Evolutionary conservation across 2,113 vertebrate genomes (phyloP).

Genomic region (Marcusenius ussheri): DNA sequence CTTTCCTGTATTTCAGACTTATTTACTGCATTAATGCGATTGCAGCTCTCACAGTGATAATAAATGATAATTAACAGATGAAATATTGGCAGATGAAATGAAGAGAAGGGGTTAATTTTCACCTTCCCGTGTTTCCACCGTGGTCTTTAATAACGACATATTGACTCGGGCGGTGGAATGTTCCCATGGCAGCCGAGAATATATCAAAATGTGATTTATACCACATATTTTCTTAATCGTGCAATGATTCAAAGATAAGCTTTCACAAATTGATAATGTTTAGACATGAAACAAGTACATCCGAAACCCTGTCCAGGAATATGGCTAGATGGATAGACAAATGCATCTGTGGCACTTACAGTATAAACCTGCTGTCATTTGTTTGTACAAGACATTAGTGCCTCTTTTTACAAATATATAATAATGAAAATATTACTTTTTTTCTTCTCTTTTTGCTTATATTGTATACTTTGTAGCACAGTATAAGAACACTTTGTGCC

Average conservation of each 20-base stretch:
- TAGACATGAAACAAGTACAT: conserved; percentile 32
- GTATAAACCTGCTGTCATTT: conserved; percentile 44
- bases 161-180: conserved; percentile 24
- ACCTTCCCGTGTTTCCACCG: conserved; percentile 8
- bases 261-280: conserved; percentile 31
- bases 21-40: conserved; percentile 31
- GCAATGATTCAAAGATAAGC: conserved; percentile 52
- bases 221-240: conserved; percentile 35
- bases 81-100: conserved; percentile 24
- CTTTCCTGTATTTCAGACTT: conserved; percentile 44
- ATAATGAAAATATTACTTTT: conserved; percentile 56
- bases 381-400: conserved; percentile 73
- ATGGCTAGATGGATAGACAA: background rate
- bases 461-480: conserved; percentile 22
- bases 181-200: conserved; percentile 26
- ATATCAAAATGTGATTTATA: conserved; percentile 15
- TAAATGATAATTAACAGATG: conserved; percentile 13
- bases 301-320: background rate
- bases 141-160: background rate
- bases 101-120: conserved; percentile 13
- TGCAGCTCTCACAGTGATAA: conserved; percentile 14
- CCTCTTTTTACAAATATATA: conserved; percentile 51
- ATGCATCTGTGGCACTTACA: conserved; percentile 4
- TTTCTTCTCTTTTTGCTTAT: conserved; percentile 24
- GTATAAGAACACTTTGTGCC: conserved; percentile 39